Evolutionary conservation across 2,113 vertebrate species (phyloP).

Genomic region (Lepisosteus osseus): DNA sequence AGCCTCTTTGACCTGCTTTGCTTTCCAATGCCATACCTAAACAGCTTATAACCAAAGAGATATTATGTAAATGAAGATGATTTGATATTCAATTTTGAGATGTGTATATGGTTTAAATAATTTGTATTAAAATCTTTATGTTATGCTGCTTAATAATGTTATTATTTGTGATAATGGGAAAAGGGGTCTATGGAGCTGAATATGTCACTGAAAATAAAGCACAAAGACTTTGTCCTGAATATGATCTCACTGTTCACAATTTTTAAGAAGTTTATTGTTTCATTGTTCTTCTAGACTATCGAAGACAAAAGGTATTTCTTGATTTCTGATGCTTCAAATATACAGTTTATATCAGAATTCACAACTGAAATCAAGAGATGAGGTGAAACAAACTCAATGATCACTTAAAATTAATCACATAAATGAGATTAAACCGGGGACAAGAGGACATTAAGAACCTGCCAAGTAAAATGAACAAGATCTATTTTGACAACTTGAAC

Average conservation of each 20-base stretch:
- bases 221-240: constrained; percentile 4
- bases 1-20: constrained; percentile 2
- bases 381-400: too few relatives aligned
- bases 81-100: constrained; percentile 28
- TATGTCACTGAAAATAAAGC: constrained; percentile 13
- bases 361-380: too few relatives aligned
- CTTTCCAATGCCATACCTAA: neutral
- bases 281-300: too few relatives aligned
- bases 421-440: too few relatives aligned
- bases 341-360: too few relatives aligned
- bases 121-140: constrained; percentile 58
- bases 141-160: constrained; percentile 7
- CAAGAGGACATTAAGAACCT: too few relatives aligned
- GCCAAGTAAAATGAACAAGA: too few relatives aligned
- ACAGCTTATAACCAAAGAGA: constrained; percentile 18
- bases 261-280: too few relatives aligned
- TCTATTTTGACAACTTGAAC: too few relatives aligned
- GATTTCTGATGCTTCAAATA: too few relatives aligned
- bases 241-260: neutral
- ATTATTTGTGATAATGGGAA: neutral
- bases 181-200: neutral
- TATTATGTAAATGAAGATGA: constrained; percentile 39
- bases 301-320: too few relatives aligned
- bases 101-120: constrained; percentile 49
- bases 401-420: too few relatives aligned